Evolutionary conservation across 2,888 invertebrate species (phyloP).

Genomic region (Aphrophora alni): DNA sequence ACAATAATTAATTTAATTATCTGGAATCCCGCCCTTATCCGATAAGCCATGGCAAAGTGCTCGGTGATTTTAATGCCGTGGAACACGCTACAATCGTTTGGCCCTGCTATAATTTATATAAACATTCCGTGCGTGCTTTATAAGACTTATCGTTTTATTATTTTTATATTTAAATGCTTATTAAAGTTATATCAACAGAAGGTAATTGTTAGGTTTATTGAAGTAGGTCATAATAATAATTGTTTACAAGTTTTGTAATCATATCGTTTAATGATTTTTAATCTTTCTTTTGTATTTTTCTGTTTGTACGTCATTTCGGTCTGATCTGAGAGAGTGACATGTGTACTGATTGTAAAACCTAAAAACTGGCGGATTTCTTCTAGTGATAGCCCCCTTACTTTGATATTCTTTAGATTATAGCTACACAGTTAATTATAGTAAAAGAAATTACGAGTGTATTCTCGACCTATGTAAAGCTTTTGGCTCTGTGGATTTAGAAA

Average conservation of each 20-base stretch:
- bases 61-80: constrained; percentile 28
- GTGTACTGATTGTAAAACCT: too few relatives aligned
- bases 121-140: not conserved
- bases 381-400: too few relatives aligned
- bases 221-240: not conserved
- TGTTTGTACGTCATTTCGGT: too few relatives aligned
- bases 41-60: constrained; percentile 31
- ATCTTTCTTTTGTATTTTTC: too few relatives aligned
- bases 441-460: too few relatives aligned
- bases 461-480: too few relatives aligned
- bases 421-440: too few relatives aligned
- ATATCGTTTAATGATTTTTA: too few relatives aligned
- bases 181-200: not conserved
- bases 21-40: constrained; percentile 31
- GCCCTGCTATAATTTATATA: not conserved
- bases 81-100: constrained; percentile 16
- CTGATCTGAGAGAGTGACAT: too few relatives aligned
- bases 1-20: constrained; percentile 43
- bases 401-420: too few relatives aligned
- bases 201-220: not conserved
- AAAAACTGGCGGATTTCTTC: too few relatives aligned
- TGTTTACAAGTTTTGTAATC: not conserved
- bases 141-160: not conserved
- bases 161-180: not conserved
- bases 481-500: too few relatives aligned